Percentiles rank a stretch among this genome's conserved stretches.
Conservation (phyloP, 2,797 vertebrate species). For the Pipistrellus kuhlii region DNA sequence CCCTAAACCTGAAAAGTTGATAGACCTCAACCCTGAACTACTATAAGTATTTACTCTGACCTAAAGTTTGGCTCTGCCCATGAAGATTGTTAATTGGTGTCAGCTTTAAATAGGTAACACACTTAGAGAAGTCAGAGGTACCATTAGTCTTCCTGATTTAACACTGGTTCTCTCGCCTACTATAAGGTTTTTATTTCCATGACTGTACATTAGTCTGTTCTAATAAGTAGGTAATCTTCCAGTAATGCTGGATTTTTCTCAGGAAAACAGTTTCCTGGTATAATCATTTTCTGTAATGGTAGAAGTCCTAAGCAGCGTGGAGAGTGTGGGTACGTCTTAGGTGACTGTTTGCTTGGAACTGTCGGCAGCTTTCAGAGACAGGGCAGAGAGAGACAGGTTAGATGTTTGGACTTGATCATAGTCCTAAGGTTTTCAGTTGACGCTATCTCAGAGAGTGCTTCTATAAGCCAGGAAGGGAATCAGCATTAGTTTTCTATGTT, state of each 20-base stretch:
- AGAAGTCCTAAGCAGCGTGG: neutral
- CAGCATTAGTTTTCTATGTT: neutral
- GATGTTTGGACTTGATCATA: neutral
- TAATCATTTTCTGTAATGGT: neutral
- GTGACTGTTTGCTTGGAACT: neutral
- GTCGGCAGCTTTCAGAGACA: neutral
- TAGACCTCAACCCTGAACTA: neutral
- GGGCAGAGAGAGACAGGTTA: neutral
- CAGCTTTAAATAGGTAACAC: neutral
- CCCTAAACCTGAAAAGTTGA: conserved; percentile 14
- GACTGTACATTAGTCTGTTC: neutral
- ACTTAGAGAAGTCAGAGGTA: neutral
- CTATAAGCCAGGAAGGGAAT: neutral
- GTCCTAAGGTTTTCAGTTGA: neutral
- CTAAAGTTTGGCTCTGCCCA: neutral
- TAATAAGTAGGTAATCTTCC: conserved; percentile 6
- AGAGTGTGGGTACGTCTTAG: neutral
- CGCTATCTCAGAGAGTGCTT: neutral
- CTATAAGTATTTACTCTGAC: neutral
- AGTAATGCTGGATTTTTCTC: neutral
- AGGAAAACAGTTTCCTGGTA: conserved; percentile 16
- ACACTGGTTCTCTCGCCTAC: neutral
- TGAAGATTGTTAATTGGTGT: neutral
- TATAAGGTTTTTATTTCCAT: neutral
- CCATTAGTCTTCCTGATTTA: neutral